A percentile compares a stretch with the other conserved stretches of the same genome.
Evolutionary conservation across 37 sponge, comb jelly and placozoan genomes (phyloP).

Genomic region (Halichondria panicea): DNA sequence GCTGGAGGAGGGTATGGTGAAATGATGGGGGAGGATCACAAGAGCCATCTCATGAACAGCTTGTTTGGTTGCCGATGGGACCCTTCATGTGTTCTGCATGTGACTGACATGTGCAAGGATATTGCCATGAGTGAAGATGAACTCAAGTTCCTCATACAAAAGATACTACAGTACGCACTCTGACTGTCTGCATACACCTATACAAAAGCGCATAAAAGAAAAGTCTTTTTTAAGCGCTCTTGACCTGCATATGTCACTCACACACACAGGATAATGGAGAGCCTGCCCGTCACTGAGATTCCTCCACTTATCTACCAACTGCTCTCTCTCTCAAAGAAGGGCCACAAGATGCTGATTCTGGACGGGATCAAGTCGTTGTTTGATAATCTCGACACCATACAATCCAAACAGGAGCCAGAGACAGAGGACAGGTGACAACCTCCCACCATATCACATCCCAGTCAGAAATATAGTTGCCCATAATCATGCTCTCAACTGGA

Average conservation of each 20-base stretch:
- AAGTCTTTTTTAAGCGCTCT: neutral
- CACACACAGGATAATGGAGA: slow-evolving; percentile 39
- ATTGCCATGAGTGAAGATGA: slow-evolving; percentile 56
- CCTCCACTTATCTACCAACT: slow-evolving; percentile 83
- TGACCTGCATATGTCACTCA: neutral
- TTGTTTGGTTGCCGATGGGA: slow-evolving; percentile 63
- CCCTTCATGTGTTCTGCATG: slow-evolving; percentile 31
- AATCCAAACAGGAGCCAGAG: neutral
- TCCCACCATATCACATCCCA: too few species aligned
- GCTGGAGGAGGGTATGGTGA: slow-evolving; percentile 29
- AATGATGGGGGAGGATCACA: slow-evolving; percentile 55
- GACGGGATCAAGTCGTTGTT: slow-evolving; percentile 57
- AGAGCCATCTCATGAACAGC: slow-evolving; percentile 61
- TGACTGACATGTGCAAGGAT: slow-evolving; percentile 55
- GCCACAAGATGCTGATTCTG: slow-evolving; percentile 63
- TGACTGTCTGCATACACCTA: neutral
- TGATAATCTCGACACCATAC: slow-evolving; percentile 39
- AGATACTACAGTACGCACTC: slow-evolving; percentile 52
- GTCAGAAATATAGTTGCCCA: too few species aligned
- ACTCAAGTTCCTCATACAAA: slow-evolving; percentile 60
- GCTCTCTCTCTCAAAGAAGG: slow-evolving; percentile 67
- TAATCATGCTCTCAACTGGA: too few species aligned
- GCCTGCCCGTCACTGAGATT: slow-evolving; percentile 58
- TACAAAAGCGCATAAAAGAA: too few species aligned
- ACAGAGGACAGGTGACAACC: too few species aligned